phyloP scores from a whole-genome alignment of 2,113 vertebrate genomes.

The Capreolus pygargus region DNA sequence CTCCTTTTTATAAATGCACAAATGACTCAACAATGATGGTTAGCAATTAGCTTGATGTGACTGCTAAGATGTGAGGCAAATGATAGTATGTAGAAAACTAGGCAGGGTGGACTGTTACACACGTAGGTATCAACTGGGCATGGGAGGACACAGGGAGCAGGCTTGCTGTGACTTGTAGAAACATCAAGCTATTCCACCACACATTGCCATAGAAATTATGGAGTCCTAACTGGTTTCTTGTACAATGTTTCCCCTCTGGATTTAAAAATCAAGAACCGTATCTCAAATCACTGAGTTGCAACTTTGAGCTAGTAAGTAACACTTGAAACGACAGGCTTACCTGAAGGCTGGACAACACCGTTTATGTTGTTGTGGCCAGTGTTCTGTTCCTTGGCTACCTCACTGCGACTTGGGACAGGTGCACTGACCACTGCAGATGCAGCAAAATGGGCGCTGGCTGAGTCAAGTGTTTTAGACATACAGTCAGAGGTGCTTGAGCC shows the following conservation, averaged over 20 bases:
- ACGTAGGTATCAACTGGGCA: not conserved
- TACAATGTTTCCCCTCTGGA: not conserved
- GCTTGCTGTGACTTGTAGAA: not conserved
- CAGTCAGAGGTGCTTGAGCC: constrained; percentile 85
- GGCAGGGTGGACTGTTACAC: not conserved
- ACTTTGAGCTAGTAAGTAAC: not conserved
- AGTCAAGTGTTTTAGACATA: constrained; percentile 92
- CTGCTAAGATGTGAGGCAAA: constrained; percentile 8
- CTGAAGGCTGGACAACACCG: constrained; percentile 88
- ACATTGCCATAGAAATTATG: not conserved
- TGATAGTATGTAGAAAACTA: not conserved
- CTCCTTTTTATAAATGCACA: not conserved
- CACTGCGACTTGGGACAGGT: constrained; percentile 81
- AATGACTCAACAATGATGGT: not conserved
- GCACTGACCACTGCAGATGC: constrained; percentile 92
- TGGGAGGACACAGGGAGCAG: not conserved
- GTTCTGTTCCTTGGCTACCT: constrained; percentile 85
- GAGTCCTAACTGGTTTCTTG: not conserved
- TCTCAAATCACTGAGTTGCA: not conserved
- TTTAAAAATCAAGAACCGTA: not conserved
- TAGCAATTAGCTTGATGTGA: not conserved
- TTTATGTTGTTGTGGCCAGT: constrained; percentile 85
- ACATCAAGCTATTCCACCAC: not conserved
- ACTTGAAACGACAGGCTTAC: constrained; percentile 71
- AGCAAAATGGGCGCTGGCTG: constrained; percentile 94